Evolutionary conservation across 2,888 invertebrate genomes (phyloP).

Genomic region (Lasius fuliginosus): DNA sequence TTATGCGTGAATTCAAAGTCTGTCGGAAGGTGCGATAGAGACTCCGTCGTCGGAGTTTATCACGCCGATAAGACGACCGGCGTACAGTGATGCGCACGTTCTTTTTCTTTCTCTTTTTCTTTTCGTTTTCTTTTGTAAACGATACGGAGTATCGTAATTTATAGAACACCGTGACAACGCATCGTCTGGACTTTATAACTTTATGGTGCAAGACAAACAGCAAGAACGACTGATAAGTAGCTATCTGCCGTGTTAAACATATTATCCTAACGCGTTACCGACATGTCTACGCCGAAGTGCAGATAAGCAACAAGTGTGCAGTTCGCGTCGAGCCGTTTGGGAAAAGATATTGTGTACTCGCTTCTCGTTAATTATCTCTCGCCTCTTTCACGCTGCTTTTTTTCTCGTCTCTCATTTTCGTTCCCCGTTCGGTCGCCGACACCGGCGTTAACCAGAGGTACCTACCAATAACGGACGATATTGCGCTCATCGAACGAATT

Average conservation of each 20-base stretch:
- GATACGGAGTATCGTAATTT: slow-evolving; percentile 79
- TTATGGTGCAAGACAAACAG: slow-evolving; percentile 83
- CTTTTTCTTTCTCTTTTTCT: neutral
- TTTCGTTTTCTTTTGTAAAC: slow-evolving; percentile 74
- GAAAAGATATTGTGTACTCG: slow-evolving; percentile 77
- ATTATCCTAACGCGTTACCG: slow-evolving; percentile 83
- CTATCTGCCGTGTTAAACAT: slow-evolving; percentile 84
- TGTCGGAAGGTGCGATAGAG: slow-evolving; percentile 53
- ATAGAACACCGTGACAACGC: slow-evolving; percentile 80
- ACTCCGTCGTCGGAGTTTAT: slow-evolving; percentile 74
- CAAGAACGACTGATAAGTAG: slow-evolving; percentile 84
- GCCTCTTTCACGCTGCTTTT: slow-evolving; percentile 61
- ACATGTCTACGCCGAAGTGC: slow-evolving; percentile 81
- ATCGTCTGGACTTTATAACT: slow-evolving; percentile 84
- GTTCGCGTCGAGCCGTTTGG: slow-evolving; percentile 76
- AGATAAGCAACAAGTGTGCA: slow-evolving; percentile 84
- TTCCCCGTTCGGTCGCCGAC: slow-evolving; percentile 45
- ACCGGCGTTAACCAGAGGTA: slow-evolving; percentile 59
- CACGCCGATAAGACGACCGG: slow-evolving; percentile 69
- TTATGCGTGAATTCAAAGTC: slow-evolving; percentile 45
- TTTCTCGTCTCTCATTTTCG: slow-evolving; percentile 53
- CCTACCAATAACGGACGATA: slow-evolving; percentile 69
- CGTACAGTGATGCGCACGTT: slow-evolving; percentile 72
- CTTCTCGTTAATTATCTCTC: slow-evolving; percentile 74
- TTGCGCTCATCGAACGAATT: slow-evolving; percentile 67